Evolutionary conservation across 2,113 vertebrate species (phyloP), one percentile per base, ranked within the genome.

Genomic region (Chlorodrepanis virens): DNA sequence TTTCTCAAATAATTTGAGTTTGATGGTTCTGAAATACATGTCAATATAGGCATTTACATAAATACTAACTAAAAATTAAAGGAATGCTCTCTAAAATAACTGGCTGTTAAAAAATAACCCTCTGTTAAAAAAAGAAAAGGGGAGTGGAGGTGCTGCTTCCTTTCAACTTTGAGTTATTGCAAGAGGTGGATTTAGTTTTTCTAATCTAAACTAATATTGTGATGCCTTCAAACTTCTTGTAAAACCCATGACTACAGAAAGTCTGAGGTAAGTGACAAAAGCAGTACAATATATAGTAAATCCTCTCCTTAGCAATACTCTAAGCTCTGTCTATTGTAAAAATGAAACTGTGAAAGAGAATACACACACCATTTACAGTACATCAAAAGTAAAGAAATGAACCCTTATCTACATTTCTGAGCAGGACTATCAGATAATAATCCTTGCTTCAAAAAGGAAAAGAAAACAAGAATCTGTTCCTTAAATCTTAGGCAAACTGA

Each of bases 171-270:
- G 61, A 95, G 60, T 35, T 79, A 31, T 31, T 24, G 47, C 27
- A 79, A 81, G 78, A 88, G 29, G 35, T 84, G 59, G 82, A 91
- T 92, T 96, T 95, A 57, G n/a, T 47, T 94, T 94, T 79, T 49
- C 77, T 84, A 93, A 90, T 94, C 79, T 94, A 84, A 93, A 87
- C 56, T 87, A 79, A 94, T 85, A 83, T 77, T 90, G 39, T 25
- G 33, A 88, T 78, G 54, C 59, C 3, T 94, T 93, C 71, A 92
- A 93, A 83, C 49, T 68, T 87, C 44, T 71, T 76, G 68, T 79
- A 93, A 89, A 94, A 75, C 12, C 61, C 25, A 77, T 29, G 49
- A 68, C 71, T 91, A 65, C 47, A 68, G 35, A 72, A 83, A 70
- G 2, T 74, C 50, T 28, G 21, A 69, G n/a, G 31, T 82, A 57